Evolutionary conservation across 2,888 invertebrate genomes (phyloP).

Genomic region (Pammene aurita): DNA sequence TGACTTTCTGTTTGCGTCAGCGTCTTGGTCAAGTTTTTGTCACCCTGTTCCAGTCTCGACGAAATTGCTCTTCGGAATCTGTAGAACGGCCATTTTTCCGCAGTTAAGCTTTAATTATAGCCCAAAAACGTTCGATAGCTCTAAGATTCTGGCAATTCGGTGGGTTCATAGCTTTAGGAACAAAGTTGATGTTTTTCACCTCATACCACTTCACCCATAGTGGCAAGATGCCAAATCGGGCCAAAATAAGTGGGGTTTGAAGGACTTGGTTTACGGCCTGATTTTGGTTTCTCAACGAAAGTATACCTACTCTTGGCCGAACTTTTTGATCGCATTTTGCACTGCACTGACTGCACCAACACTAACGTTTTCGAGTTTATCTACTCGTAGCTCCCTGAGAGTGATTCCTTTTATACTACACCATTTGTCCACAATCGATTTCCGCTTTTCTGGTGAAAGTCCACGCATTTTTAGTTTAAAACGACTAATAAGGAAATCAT

Average conservation of each 20-base stretch:
- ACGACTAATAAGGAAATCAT: background rate
- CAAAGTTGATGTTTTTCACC: background rate
- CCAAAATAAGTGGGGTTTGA: conserved; percentile 7
- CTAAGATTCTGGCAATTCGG: background rate
- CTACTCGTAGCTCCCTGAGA: background rate
- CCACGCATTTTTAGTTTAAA: no score
- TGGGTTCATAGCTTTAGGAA: background rate
- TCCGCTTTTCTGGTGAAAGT: no score
- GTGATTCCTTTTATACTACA: background rate
- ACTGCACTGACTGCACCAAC: conserved; percentile 2
- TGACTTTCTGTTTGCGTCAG: no score
- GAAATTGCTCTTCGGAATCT: background rate
- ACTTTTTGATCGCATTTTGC: conserved; percentile 2
- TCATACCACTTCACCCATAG: background rate
- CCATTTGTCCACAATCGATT: no score
- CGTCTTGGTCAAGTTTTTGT: background rate
- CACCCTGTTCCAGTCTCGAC: background rate
- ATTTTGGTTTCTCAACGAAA: conserved; percentile 5
- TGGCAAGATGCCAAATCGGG: conserved; percentile 11
- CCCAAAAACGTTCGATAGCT: background rate
- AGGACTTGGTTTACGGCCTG: conserved; percentile 12
- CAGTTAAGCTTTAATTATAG: background rate
- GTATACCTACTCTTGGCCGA: conserved; percentile 5
- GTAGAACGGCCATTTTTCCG: background rate
- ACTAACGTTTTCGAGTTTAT: background rate